phyloP scores from a whole-genome alignment of 1,140 invertebrate species.

The Lepidostoma basale region DNA sequence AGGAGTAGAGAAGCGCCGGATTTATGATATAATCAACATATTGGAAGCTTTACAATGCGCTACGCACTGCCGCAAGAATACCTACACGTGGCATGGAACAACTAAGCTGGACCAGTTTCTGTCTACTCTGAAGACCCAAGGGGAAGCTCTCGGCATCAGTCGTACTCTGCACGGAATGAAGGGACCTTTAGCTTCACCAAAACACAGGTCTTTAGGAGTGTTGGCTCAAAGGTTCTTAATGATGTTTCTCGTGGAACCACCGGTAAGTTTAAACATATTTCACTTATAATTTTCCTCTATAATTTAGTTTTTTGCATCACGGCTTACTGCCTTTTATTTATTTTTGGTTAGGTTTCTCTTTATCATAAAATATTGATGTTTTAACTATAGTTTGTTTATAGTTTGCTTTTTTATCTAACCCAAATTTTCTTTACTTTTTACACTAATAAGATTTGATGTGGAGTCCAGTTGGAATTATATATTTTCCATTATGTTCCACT shows the following conservation, averaged over 20 bases:
- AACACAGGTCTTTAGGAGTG: slow-evolving; percentile 70
- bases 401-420: no score
- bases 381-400: no score
- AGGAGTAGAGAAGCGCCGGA: slow-evolving; percentile 69
- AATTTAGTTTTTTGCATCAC: neutral
- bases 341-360: neutral
- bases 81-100: slow-evolving; percentile 66
- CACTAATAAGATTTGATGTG: no score
- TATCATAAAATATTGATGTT: no score
- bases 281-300: neutral
- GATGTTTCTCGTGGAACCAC: slow-evolving; percentile 71
- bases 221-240: slow-evolving; percentile 77
- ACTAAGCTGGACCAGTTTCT: slow-evolving; percentile 58
- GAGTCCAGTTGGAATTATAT: no score
- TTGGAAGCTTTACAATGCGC: slow-evolving; percentile 75
- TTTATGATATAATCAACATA: slow-evolving; percentile 81
- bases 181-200: slow-evolving; percentile 55
- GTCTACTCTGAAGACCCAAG: slow-evolving; percentile 56
- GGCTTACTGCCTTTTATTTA: slow-evolving; percentile 22
- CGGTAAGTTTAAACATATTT: slow-evolving; percentile 58
- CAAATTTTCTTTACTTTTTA: no score
- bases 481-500: no score
- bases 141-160: slow-evolving; percentile 54
- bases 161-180: slow-evolving; percentile 55
- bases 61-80: slow-evolving; percentile 66